Evolutionary conservation across 2,888 invertebrate species (phyloP), one percentile per base, ranked within the genome.

Genomic region (Drosophila glabriapex): DNA sequence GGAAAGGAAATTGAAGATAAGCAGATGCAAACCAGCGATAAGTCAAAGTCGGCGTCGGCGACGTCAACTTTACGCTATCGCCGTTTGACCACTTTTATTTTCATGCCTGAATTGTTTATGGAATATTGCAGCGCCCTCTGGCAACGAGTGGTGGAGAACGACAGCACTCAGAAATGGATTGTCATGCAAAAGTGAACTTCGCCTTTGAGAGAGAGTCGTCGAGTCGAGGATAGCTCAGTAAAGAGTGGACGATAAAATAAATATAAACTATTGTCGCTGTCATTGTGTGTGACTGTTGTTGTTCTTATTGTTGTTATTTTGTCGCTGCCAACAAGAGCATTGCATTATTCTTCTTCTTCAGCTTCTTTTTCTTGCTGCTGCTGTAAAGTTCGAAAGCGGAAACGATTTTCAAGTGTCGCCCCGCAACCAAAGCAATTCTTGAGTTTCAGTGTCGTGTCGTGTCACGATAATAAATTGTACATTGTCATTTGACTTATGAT

Each of bases 141-240:
- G 31, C 35, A n/a, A 28, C 4, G 16, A 25, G 49, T 19, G 50
- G 55, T 31, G n/a, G 25, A 12, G 33, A 37, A 54, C 43, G 53
- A 12, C 22, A 37, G 16, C 76, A 67, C 72, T 72, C 68, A 66
- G 60, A 87, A 87, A 85, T 83, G 77, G 87, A 84, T 87, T 87
- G 89, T 87, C 87, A 87, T 89, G 89, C 87, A 85, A 89, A 87
- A 85, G 79, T 83, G 83, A 86, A 80, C 85, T 85, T 85, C 73
- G 82, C 73, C 74, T 80, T 82, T 68, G 29, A 69, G 73, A 74
- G 65, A 56, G 65, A 56, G 67, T 73, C 62, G 4, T 28, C 46
- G 16, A 46, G 46, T 46, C 25, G 25, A 46, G 46, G 65, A 80
- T 77, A 82, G 77, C 69, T 64, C 76, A 85, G 83, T 85, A 75